phyloP scores from a whole-genome alignment of 2,888 invertebrate genomes.

The Physocephala rufipes region DNA sequence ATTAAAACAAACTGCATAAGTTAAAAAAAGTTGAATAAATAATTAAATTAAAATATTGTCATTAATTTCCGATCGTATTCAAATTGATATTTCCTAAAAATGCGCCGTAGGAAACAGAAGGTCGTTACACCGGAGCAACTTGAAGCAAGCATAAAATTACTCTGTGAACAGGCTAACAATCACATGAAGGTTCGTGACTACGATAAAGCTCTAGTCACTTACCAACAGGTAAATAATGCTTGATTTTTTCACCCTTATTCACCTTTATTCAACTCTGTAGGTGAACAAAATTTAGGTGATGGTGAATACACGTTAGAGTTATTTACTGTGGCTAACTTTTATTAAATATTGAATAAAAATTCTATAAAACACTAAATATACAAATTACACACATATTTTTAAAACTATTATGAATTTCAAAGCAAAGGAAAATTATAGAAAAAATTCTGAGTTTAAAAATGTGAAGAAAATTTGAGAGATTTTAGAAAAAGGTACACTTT shows the following conservation, averaged over 20 bases:
- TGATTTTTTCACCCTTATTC: neutral
- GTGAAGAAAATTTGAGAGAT: no score
- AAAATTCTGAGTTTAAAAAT: no score
- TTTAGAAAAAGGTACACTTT: no score
- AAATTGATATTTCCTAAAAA: constrained; percentile 41
- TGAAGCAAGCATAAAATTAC: constrained; percentile 72
- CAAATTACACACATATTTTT: no score
- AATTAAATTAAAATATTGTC: neutral
- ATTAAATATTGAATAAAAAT: no score
- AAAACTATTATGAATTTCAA: no score
- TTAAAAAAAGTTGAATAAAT: neutral
- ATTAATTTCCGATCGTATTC: constrained; percentile 36
- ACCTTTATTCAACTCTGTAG: no score
- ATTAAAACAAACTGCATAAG: neutral
- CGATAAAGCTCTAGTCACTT: constrained; percentile 74
- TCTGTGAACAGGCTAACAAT: constrained; percentile 80
- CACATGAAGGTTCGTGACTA: constrained; percentile 81
- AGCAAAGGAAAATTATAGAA: no score
- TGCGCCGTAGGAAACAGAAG: constrained; percentile 60
- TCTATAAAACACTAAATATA: no score
- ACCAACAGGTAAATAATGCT: constrained; percentile 72
- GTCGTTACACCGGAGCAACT: constrained; percentile 65
- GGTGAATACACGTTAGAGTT: no score
- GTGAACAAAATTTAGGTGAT: no score
- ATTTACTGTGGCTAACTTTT: no score